These are phyloP conservation scores for Gallinago jamesoni DNA, from an alignment of 2,113 vertebrate genomes.

Conservation along the genomic window DNA sequence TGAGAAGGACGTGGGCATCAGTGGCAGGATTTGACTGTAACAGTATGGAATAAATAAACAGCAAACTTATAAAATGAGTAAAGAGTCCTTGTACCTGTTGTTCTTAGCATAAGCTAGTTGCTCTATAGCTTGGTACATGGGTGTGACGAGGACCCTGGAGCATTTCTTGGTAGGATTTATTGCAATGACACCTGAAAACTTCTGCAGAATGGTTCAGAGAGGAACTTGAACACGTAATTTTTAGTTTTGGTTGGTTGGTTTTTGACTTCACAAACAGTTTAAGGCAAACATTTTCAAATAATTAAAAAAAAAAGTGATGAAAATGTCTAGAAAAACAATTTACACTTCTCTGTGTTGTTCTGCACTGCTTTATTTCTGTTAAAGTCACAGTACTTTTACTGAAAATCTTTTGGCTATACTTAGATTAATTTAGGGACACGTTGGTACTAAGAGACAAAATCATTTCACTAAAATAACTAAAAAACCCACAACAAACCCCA, in stretches of 20 bases:
- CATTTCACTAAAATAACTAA: neutral
- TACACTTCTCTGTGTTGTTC: neutral
- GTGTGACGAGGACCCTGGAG: fast-evolving
- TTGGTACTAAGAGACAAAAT: neutral
- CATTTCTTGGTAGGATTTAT: neutral
- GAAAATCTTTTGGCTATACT: neutral
- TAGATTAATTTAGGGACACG: neutral
- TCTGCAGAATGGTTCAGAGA: neutral
- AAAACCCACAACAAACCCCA: neutral
- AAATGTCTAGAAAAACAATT: neutral
- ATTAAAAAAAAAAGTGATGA: neutral
- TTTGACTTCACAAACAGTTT: neutral
- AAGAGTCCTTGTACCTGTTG: neutral
- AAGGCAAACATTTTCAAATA: neutral
- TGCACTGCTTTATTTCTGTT: neutral
- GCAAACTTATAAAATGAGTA: neutral
- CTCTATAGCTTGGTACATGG: neutral
- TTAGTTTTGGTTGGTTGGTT: neutral
- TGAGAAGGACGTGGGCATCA: fast-evolving
- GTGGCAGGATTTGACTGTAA: neutral
- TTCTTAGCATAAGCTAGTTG: neutral
- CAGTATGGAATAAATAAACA: neutral
- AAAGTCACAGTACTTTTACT: neutral
- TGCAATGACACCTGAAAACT: neutral
- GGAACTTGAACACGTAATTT: neutral